Conservation (phyloP, 1,140 invertebrate species). For the Belonocnema kinseyi region DNA sequence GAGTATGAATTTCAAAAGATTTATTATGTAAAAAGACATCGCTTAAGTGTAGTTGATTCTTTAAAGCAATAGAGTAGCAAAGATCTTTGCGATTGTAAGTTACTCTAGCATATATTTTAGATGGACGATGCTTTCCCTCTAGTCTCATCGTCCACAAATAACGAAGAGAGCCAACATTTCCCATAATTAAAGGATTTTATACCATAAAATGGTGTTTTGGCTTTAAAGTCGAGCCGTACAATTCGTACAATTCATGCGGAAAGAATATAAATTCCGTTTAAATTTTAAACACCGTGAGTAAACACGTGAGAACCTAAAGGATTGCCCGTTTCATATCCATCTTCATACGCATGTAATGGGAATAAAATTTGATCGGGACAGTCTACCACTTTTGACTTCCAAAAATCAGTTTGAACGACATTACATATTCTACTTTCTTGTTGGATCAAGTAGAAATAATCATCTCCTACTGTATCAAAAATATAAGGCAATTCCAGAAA, state of each 20-base stretch:
- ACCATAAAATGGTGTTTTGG: conserved; percentile 43
- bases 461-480: conserved; percentile 31
- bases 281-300: conserved; percentile 49
- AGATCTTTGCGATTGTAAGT: conserved; percentile 34
- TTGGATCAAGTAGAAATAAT: conserved; percentile 32
- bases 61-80: conserved; percentile 23
- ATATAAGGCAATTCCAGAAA: conserved; percentile 36
- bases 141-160: conserved; percentile 40
- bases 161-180: conserved; percentile 37
- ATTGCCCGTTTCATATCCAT: no score
- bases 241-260: conserved; percentile 40
- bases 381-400: conserved; percentile 35
- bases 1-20: no score
- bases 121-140: conserved; percentile 39
- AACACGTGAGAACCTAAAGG: conserved; percentile 37
- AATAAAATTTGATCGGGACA: conserved; percentile 40
- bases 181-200: conserved; percentile 40
- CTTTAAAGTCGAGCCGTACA: conserved; percentile 40
- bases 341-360: conserved; percentile 48
- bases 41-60: conserved; percentile 14
- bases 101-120: conserved; percentile 32
- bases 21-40: no score
- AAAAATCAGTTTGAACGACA: conserved; percentile 47
- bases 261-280: conserved; percentile 45
- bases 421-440: conserved; percentile 31